Percentiles rank a stretch among this genome's conserved stretches.
Evolutionary conservation across 2,113 vertebrate species (phyloP).

Genomic region (Mesembrinibis cayennensis): DNA sequence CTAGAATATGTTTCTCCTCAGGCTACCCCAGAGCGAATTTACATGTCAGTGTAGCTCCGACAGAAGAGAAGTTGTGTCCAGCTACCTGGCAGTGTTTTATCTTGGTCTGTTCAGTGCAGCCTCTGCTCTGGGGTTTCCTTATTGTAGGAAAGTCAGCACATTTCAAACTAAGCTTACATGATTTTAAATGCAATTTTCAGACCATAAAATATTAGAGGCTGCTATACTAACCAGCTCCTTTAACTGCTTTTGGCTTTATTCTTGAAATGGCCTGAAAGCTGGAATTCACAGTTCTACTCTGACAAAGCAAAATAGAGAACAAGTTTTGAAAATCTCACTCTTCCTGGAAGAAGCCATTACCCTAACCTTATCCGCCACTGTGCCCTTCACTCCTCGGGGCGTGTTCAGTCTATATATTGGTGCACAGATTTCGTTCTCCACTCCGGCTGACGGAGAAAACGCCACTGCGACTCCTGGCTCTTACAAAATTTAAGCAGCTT

Average conservation of each 20-base stretch:
- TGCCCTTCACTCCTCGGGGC: neutral
- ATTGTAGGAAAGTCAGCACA: neutral
- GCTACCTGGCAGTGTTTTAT: neutral
- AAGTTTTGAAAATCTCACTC: neutral
- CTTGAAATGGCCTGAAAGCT: neutral
- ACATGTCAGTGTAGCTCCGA: neutral
- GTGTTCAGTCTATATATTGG: fast-evolving
- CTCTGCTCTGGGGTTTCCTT: neutral
- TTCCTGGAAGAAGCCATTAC: neutral
- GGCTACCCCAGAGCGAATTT: neutral
- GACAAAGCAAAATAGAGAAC: neutral
- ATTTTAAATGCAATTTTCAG: neutral
- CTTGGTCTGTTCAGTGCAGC: neutral
- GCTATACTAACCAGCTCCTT: neutral
- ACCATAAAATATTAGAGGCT: neutral
- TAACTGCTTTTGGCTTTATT: neutral
- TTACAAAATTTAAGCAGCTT: neutral
- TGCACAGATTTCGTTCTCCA: fast-evolving
- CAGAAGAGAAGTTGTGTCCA: neutral
- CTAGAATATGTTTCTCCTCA: neutral
- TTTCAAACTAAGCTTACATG: neutral
- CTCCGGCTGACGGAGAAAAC: neutral
- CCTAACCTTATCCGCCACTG: neutral
- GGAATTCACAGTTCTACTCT: neutral
- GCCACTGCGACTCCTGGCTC: neutral